A percentile compares a stretch with the other conserved stretches of the same genome.
These are phyloP conservation scores for Meleagris gallopavo DNA, from an alignment of 2,113 vertebrate species.

Conservation along the genomic window DNA sequence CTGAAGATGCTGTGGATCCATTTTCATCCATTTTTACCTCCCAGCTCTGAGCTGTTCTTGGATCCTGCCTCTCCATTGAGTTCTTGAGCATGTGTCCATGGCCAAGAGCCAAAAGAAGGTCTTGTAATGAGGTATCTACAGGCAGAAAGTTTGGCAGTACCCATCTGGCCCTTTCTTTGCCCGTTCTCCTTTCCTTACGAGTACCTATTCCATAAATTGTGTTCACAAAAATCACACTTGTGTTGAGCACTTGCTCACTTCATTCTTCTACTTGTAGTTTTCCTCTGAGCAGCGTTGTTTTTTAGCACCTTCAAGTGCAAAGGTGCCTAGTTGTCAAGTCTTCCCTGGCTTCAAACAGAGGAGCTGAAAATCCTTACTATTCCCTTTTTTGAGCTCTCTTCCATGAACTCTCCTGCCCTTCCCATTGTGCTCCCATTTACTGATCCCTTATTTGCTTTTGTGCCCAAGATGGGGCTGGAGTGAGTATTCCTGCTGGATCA, in stretches of 20 bases:
- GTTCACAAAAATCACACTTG: neutral
- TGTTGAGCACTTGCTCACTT: neutral
- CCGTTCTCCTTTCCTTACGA: neutral
- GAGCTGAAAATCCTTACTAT: neutral
- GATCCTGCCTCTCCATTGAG: neutral
- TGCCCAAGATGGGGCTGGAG: neutral
- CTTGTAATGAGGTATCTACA: neutral
- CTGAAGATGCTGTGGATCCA: neutral
- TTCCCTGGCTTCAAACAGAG: slow-evolving; percentile 11
- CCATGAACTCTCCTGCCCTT: neutral
- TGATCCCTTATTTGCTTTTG: neutral
- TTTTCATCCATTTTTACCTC: neutral
- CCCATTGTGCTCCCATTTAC: neutral
- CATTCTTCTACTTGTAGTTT: neutral
- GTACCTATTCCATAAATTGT: neutral
- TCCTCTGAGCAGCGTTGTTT: neutral
- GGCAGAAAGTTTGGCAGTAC: neutral
- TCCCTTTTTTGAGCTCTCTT: neutral
- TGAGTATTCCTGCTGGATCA: neutral
- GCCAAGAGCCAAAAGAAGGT: neutral
- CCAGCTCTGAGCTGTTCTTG: neutral
- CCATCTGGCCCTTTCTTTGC: rapidly evolving
- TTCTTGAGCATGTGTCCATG: rapidly evolving
- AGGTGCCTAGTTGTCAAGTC: neutral
- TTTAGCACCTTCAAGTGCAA: neutral